Evolutionary conservation across 2,888 invertebrate species (phyloP).

Genomic region (Tinea trinotella): DNA sequence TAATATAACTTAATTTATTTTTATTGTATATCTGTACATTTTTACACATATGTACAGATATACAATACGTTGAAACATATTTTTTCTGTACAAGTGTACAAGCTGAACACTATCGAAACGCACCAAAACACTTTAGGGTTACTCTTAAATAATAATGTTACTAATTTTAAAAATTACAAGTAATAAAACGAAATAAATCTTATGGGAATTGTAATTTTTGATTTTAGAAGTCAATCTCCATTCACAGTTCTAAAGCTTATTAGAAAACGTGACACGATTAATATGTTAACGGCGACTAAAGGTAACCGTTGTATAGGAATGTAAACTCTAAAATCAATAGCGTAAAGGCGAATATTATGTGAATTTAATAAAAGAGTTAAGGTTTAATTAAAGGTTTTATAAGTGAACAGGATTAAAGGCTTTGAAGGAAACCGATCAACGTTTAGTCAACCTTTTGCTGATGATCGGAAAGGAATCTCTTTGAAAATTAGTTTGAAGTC

Average conservation of each 20-base stretch:
- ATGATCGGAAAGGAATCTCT: constrained; percentile 12
- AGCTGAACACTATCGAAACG: too few relatives aligned
- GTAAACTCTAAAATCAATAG: neutral
- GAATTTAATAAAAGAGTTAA: constrained; percentile 1
- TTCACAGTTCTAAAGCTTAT: neutral
- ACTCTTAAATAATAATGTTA: too few relatives aligned
- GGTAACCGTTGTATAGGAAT: neutral
- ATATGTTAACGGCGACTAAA: neutral
- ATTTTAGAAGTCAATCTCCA: constrained; percentile 3
- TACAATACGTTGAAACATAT: too few relatives aligned
- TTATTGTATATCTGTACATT: too few relatives aligned
- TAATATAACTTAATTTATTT: too few relatives aligned
- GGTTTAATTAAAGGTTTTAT: constrained; percentile 16
- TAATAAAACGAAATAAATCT: too few relatives aligned
- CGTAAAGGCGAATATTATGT: neutral
- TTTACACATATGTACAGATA: too few relatives aligned
- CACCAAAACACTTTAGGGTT: too few relatives aligned
- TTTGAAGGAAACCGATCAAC: constrained; percentile 9
- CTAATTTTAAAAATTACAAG: too few relatives aligned
- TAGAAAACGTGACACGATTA: constrained; percentile 10
- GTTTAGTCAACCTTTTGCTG: constrained; percentile 13
- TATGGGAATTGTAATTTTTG: neutral
- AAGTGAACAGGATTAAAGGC: constrained; percentile 13
- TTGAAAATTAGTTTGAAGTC: constrained; percentile 11
- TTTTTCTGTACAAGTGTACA: too few relatives aligned